phyloP scores from a whole-genome alignment of 2,797 vertebrate species.

The Artibeus lituratus region DNA sequence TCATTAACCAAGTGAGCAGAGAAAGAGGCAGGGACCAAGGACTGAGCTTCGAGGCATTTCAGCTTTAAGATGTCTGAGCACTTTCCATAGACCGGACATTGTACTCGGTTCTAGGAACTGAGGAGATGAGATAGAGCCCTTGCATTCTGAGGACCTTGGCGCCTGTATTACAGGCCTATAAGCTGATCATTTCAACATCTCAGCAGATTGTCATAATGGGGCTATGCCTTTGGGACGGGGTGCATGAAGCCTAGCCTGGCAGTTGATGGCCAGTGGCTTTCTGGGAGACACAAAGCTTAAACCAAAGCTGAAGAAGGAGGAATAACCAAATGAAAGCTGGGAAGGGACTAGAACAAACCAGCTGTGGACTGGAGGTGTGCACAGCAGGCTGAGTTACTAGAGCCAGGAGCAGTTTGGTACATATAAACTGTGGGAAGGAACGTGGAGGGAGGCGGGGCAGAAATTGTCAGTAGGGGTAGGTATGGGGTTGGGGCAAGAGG shows the following conservation, averaged over 20 bases:
- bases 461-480: not conserved
- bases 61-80: not conserved
- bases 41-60: not conserved
- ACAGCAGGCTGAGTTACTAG: not conserved
- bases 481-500: too few species aligned
- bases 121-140: not conserved
- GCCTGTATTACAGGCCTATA: not conserved
- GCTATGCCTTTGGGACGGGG: not conserved
- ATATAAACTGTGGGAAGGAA: not conserved
- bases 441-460: not conserved
- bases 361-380: accelerated
- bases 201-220: not conserved
- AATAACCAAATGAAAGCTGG: not conserved
- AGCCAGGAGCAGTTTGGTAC: not conserved
- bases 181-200: not conserved
- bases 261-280: not conserved
- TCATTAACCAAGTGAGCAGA: not conserved
- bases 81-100: not conserved
- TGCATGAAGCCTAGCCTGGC: not conserved
- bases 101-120: not conserved
- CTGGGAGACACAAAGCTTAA: not conserved
- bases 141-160: not conserved
- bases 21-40: not conserved
- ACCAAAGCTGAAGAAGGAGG: not conserved
- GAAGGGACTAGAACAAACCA: not conserved